phyloP scores from a whole-genome alignment of 2,113 vertebrate species.

The Pelobates fuscus region DNA sequence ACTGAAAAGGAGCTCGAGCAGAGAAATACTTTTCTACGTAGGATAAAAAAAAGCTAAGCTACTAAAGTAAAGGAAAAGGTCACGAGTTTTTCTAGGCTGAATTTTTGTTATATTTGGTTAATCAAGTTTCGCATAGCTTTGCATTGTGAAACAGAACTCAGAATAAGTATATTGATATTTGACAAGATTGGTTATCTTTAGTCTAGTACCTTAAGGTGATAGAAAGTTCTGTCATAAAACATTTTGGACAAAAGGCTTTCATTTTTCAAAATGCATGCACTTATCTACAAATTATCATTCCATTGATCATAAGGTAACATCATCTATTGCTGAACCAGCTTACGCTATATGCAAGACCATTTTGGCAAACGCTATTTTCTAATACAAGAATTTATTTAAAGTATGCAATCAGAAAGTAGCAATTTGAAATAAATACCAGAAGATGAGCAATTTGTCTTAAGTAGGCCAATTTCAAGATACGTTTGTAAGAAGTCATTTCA shows the following conservation, averaged over 20 bases:
- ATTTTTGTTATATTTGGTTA: too few species aligned
- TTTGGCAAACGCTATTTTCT: neutral
- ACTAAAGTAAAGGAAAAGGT: too few species aligned
- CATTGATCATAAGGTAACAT: neutral
- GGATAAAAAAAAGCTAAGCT: too few species aligned
- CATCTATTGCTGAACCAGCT: neutral
- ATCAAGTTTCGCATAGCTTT: too few species aligned
- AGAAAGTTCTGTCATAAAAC: too few species aligned
- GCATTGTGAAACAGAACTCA: too few species aligned
- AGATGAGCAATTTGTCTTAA: constrained; percentile 3
- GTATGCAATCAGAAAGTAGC: neutral
- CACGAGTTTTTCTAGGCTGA: too few species aligned
- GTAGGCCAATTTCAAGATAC: neutral
- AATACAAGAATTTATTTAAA: neutral
- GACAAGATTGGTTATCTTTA: too few species aligned
- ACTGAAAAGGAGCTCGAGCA: too few species aligned
- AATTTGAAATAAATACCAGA: constrained; percentile 6
- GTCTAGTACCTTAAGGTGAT: too few species aligned
- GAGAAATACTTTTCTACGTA: too few species aligned
- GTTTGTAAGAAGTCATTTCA: neutral
- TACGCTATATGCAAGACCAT: neutral
- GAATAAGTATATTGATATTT: too few species aligned
- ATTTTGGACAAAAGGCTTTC: neutral
- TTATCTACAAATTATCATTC: neutral
- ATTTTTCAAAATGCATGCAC: neutral